Base-by-base conservation (phyloP, 2,113 vertebrate species). In the Perca fluviatilis region DNA sequence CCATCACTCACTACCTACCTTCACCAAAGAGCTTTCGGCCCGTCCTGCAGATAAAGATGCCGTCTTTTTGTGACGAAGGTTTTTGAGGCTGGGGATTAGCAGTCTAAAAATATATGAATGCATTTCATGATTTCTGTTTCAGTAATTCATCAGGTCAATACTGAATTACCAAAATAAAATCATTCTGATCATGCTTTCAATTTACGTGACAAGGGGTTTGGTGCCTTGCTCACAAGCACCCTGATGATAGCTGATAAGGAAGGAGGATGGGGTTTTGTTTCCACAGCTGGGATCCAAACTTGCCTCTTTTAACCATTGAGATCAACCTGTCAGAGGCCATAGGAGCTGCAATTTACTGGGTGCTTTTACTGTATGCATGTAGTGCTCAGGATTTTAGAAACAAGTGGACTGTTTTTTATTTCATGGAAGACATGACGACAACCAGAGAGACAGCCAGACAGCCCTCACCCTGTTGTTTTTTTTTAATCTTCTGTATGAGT, bases 401-500 rank as follows among this genome's bases (percentile, higher is more conserved):
- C 47, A 50, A 46, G 53, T 23, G 2, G n/a, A 73, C n/a, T 77
- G 0, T 49, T 54, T 75, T 43, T 72, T 60, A 18, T 25, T 10
- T 14, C 13, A 13, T 36, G 13, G 13, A 70, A 47, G 50, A 46
- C 49, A 43, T 19, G 66, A 79, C 54, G 61, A 23, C 0, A 60
- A 69, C 77, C 71, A 75, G 25, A 18, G 19, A 19, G 27, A 70
- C 62, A 46, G 36, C 9, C 46, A 70, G 50, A 58, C 74, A 61
- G 8, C 61, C 53, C 21, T 30, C 25, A n/a, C 53, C 53, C 62
- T 57, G 67, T 80, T 82, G 43, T 79, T 16, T 21, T 79, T 60
- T 73, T 53, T 54, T 27, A 27, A 75, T 76, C 25, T 79, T 63
- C 71, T 82, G 12, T 23, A 14, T 79, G 79, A 75, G 53, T 88